Conservation (phyloP, 2,113 vertebrate genomes). For the Nibea coibor region DNA sequence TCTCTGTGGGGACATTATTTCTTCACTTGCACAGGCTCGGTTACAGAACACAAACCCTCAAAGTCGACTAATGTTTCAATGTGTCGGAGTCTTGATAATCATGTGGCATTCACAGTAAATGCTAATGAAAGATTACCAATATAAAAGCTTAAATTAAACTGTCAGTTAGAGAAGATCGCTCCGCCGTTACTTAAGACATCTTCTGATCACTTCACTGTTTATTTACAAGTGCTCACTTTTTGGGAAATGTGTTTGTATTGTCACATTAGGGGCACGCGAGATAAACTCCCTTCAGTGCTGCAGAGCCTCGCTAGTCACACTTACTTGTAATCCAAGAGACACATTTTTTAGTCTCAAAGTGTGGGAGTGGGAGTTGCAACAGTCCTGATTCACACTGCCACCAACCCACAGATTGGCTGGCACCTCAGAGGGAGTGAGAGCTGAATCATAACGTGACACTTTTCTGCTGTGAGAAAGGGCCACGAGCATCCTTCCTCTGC, state of each 20-base stretch:
- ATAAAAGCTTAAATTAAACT: background rate
- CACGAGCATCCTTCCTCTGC: conserved; percentile 41
- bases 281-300: conserved; percentile 29
- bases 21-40: background rate
- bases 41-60: background rate
- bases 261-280: conserved; percentile 45
- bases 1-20: conserved; percentile 31
- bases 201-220: conserved; percentile 8
- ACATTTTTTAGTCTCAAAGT: conserved; percentile 61
- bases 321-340: conserved; percentile 64
- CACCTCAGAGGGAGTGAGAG: conserved; percentile 60
- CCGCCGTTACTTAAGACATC: conserved; percentile 7
- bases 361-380: conserved; percentile 65
- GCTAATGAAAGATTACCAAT: background rate
- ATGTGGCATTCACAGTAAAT: conserved; percentile 9
- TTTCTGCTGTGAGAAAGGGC: conserved; percentile 33
- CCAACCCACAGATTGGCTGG: conserved; percentile 69
- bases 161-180: background rate
- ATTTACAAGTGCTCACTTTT: conserved; percentile 35
- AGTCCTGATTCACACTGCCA: conserved; percentile 64
- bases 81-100: background rate
- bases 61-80: background rate
- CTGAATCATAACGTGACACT: conserved; percentile 70
- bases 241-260: conserved; percentile 39
- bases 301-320: conserved; percentile 57